Conservation (phyloP, 2,797 vertebrate genomes). For the Schizopygopsis malacanthus region DNA sequence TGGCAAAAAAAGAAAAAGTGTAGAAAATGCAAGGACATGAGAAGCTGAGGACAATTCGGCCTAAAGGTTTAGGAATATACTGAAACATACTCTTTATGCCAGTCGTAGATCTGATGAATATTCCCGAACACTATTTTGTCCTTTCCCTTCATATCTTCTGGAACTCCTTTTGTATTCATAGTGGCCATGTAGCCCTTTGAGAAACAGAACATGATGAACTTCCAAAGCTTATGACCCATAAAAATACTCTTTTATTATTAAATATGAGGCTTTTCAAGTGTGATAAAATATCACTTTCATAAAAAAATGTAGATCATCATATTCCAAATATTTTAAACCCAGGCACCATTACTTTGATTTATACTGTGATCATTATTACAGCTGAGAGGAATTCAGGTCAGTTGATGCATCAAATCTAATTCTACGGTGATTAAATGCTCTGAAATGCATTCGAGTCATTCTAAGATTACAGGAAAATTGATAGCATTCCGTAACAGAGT, state of each 20-base stretch:
- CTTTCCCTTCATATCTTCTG: slow-evolving; percentile 98
- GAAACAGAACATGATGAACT: slow-evolving; percentile 33
- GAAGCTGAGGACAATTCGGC: not conserved
- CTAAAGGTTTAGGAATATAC: not conserved
- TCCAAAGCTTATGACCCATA: slow-evolving; percentile 23
- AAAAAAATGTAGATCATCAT: slow-evolving; percentile 21
- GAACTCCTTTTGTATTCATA: slow-evolving; percentile 91
- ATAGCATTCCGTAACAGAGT: slow-evolving; percentile 26
- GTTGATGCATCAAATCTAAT: slow-evolving; percentile 38
- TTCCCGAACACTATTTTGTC: slow-evolving; percentile 99
- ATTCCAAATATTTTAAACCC: slow-evolving; percentile 23
- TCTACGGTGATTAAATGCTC: slow-evolving; percentile 27
- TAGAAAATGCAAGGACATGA: not conserved
- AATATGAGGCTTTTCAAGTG: slow-evolving; percentile 17
- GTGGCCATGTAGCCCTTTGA: slow-evolving; percentile 93
- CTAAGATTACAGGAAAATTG: slow-evolving; percentile 34
- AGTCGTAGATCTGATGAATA: slow-evolving; percentile 99
- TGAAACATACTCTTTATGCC: slow-evolving; percentile 97
- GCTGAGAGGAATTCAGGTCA: slow-evolving; percentile 36
- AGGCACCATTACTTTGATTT: slow-evolving; percentile 44
- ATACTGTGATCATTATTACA: slow-evolving; percentile 25
- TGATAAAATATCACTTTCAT: slow-evolving; percentile 1
- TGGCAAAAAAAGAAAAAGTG: not conserved
- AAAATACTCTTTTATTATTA: slow-evolving; percentile 22
- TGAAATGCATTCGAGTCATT: slow-evolving; percentile 21